A percentile compares a stretch with the other conserved stretches of the same genome.
Conservation (phyloP, 1,140 invertebrate species). For the Pseudomyrmex cubaensis region DNA sequence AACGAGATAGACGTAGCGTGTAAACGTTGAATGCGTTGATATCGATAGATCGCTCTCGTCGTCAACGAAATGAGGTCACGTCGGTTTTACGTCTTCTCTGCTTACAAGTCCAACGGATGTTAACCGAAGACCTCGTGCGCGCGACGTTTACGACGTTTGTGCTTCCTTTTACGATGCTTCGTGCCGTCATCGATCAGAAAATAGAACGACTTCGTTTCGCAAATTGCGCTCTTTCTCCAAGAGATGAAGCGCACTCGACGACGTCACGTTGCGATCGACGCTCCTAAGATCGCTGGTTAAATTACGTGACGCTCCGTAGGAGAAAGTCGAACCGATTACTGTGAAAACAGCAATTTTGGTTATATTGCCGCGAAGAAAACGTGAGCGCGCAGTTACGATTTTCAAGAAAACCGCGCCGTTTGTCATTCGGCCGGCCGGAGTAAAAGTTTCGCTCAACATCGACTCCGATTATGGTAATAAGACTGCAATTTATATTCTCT, state of each 20-base stretch:
- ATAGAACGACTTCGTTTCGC: constrained; percentile 35
- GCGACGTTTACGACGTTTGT: constrained; percentile 52
- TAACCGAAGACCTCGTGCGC: constrained; percentile 6
- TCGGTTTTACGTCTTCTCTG: constrained; percentile 46
- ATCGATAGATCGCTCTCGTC: constrained; percentile 34
- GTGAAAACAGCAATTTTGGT: constrained; percentile 17
- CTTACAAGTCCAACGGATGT: constrained; percentile 52
- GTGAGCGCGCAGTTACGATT: neutral
- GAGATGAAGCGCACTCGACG: neutral
- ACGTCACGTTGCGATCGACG: neutral
- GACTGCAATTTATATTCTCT: too few species aligned
- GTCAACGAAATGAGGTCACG: constrained; percentile 46
- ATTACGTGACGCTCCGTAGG: neutral
- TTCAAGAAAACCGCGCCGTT: neutral
- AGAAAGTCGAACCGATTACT: constrained; percentile 26
- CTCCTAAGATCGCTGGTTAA: constrained; percentile 7
- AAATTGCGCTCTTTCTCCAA: neutral
- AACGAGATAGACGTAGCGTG: neutral
- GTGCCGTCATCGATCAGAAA: constrained; percentile 32
- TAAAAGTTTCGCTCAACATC: constrained; percentile 7
- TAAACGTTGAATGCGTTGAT: constrained; percentile 24
- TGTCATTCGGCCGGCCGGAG: neutral
- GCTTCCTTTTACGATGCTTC: constrained; percentile 50
- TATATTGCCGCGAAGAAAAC: neutral
- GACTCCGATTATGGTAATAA: too few species aligned